Conservation (phyloP, 1,140 invertebrate genomes). For the Triops cancriformis region DNA sequence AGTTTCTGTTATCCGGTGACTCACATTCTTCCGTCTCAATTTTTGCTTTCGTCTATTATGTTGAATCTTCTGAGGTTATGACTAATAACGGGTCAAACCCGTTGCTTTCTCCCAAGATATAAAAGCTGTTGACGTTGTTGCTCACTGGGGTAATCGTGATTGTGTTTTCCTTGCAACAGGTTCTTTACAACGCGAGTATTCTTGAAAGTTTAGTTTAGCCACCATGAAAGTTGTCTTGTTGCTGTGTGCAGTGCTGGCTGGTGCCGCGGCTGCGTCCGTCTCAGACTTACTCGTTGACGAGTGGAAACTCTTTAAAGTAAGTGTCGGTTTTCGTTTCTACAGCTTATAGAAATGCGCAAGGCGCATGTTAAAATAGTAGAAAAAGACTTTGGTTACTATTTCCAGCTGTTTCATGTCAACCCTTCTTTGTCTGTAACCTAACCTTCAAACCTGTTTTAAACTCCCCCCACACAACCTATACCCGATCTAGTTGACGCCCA, state of each 20-base stretch:
- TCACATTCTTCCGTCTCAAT: no score
- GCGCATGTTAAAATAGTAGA: neutral
- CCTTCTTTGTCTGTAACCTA: neutral
- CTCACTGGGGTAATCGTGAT: neutral
- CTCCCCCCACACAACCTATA: neutral
- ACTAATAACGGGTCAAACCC: no score
- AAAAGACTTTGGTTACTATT: neutral
- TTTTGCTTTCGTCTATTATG: no score
- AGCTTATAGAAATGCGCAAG: neutral
- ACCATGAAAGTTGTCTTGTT: constrained; percentile 7
- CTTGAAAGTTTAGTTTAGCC: neutral
- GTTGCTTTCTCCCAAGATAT: no score
- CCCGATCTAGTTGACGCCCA: neutral
- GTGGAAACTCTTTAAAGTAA: constrained; percentile 29
- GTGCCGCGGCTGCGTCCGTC: constrained; percentile 24
- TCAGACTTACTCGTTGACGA: constrained; percentile 26
- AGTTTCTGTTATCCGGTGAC: no score
- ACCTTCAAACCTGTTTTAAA: neutral
- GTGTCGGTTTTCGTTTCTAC: neutral
- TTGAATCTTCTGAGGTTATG: no score
- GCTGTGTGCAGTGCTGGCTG: constrained; percentile 9
- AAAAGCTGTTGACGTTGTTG: neutral
- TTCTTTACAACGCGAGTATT: neutral
- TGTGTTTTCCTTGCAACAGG: neutral
- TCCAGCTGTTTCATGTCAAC: no score